phyloP scores from a whole-genome alignment of 1,140 invertebrate genomes.

The Drosophila murphyi region DNA sequence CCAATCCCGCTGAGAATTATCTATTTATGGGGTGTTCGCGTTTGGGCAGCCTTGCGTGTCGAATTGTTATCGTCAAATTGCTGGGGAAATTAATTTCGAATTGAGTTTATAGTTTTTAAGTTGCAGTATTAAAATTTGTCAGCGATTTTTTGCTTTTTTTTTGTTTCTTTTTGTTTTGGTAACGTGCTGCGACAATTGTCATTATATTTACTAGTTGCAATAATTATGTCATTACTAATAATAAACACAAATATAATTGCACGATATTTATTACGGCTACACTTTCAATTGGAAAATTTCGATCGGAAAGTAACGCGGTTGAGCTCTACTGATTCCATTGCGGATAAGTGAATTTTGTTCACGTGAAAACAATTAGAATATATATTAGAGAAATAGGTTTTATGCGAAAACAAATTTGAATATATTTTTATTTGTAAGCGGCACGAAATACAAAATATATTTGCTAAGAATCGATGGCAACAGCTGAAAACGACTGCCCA shows the following conservation, averaged over 20 bases:
- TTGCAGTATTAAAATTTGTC: slow-evolving; percentile 56
- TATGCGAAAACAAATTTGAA: no score
- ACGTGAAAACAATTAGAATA: slow-evolving; percentile 13
- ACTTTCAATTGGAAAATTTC: neutral
- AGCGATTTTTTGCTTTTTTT: neutral
- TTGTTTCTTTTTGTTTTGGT: neutral
- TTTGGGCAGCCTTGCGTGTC: slow-evolving; percentile 50
- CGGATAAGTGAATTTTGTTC: neutral
- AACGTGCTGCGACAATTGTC: neutral
- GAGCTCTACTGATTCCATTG: neutral
- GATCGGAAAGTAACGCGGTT: neutral
- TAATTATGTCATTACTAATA: slow-evolving; percentile 8
- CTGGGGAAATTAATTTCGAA: slow-evolving; percentile 33
- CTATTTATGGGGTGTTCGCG: slow-evolving; percentile 21
- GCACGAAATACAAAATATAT: no score
- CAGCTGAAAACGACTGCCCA: no score
- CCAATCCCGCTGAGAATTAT: no score
- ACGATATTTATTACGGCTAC: neutral
- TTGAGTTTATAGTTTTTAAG: slow-evolving; percentile 46
- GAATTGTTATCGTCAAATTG: slow-evolving; percentile 33
- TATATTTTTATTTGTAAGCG: no score
- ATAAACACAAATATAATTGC: slow-evolving; percentile 5
- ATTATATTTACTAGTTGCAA: neutral
- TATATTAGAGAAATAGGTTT: neutral
- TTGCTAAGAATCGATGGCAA: no score